phyloP scores from a whole-genome alignment of 1,140 invertebrate genomes.

The Hydropsyche tenuis region DNA sequence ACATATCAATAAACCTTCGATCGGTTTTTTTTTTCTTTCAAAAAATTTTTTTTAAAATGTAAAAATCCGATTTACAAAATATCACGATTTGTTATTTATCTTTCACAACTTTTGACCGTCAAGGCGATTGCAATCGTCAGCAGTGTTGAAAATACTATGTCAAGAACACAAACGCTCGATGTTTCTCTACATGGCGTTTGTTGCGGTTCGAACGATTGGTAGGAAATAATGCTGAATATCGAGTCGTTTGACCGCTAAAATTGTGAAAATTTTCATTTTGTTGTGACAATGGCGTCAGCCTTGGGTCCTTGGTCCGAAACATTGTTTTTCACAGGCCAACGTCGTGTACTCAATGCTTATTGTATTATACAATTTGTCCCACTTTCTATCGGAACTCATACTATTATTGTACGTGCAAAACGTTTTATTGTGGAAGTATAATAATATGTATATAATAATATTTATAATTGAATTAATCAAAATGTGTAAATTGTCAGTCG shows the following conservation, averaged over 20 bases:
- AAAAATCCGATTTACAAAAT: conserved; percentile 9
- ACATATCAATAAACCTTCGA: too few species aligned
- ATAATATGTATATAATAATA: not conserved
- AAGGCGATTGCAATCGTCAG: conserved; percentile 25
- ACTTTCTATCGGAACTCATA: conserved; percentile 30
- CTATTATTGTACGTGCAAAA: too few species aligned
- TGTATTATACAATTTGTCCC: conserved; percentile 36
- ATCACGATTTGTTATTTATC: conserved; percentile 23
- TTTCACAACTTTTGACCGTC: conserved; percentile 26
- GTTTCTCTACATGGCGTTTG: conserved; percentile 1
- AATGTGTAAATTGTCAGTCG: conserved; percentile 10
- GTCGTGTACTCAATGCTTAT: conserved; percentile 30
- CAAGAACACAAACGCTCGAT: conserved; percentile 12
- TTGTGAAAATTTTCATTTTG: conserved; percentile 18
- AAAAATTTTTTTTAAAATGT: not conserved
- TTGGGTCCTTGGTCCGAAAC: conserved; percentile 34
- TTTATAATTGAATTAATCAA: conserved; percentile 1
- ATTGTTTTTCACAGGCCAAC: conserved; percentile 12
- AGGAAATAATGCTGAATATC: not conserved
- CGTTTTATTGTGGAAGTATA: too few species aligned
- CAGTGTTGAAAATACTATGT: conserved; percentile 22
- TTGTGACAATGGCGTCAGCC: conserved; percentile 8
- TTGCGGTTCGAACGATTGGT: conserved; percentile 4
- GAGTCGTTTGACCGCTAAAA: conserved; percentile 6
- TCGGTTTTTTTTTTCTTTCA: too few species aligned